Conservation (phyloP, 1,140 invertebrate genomes). For the Aphelinus certus region DNA sequence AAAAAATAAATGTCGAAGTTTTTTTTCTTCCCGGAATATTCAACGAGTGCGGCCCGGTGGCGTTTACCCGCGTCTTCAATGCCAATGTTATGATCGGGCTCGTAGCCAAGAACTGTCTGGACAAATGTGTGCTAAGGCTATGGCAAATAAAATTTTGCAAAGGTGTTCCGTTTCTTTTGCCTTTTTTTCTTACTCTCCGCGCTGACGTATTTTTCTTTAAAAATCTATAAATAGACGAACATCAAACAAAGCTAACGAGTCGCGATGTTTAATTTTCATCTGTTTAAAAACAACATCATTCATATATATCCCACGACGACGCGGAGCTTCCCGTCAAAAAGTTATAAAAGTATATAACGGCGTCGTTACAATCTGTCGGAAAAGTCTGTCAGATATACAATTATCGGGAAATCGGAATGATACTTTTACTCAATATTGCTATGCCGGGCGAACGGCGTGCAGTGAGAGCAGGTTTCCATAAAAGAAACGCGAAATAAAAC, state of each 20-base stretch:
- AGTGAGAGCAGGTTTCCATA: slow-evolving; percentile 27
- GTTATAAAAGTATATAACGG: neutral
- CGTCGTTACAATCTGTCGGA: neutral
- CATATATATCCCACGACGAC: too few relatives aligned
- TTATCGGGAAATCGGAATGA: neutral
- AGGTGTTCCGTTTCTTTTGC: neutral
- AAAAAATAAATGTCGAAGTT: neutral
- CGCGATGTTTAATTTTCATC: neutral
- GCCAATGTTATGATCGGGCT: slow-evolving; percentile 24
- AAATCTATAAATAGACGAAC: slow-evolving; percentile 10
- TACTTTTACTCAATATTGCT: neutral
- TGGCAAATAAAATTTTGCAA: slow-evolving; percentile 7
- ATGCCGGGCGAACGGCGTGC: neutral
- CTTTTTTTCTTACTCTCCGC: neutral
- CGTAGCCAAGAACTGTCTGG: slow-evolving; percentile 14
- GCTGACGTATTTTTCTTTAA: neutral
- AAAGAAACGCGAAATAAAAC: slow-evolving; percentile 28
- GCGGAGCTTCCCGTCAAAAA: neutral
- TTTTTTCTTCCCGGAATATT: too few relatives aligned
- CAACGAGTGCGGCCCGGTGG: neutral
- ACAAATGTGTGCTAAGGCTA: neutral
- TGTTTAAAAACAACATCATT: neutral
- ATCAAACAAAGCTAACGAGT: neutral
- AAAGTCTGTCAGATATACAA: neutral
- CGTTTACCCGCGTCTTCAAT: slow-evolving; percentile 2